Percentiles rank a stretch among this genome's conserved stretches.
Conservation (phyloP, 2,888 invertebrate genomes). For the Prosapia bicincta region DNA sequence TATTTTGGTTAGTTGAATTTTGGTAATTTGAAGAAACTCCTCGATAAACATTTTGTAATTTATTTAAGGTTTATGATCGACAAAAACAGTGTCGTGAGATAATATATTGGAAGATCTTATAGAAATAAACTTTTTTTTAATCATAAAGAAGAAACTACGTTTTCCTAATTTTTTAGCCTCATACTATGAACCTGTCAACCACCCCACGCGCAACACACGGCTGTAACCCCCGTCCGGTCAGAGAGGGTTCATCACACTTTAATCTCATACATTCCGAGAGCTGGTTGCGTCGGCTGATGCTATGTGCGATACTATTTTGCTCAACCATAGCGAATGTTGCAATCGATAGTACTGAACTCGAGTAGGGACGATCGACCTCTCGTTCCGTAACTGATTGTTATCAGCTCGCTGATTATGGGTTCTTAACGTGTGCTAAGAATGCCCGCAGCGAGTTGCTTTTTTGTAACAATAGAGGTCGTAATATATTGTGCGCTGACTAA, state of each 20-base stretch:
- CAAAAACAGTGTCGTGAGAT: too few species aligned
- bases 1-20: too few species aligned
- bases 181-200: too few species aligned
- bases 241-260: neutral
- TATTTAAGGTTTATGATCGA: too few species aligned
- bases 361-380: neutral
- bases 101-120: too few species aligned
- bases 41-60: too few species aligned
- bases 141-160: too few species aligned
- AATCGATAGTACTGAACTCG: slow-evolving; percentile 2
- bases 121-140: too few species aligned
- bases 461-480: neutral
- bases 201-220: too few species aligned
- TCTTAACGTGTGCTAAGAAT: neutral
- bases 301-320: neutral
- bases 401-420: neutral
- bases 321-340: neutral
- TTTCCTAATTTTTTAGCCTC: too few species aligned
- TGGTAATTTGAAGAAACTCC: too few species aligned
- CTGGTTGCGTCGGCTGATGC: neutral
- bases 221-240: too few species aligned
- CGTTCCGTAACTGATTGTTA: neutral
- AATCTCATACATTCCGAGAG: neutral
- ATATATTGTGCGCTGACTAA: neutral
- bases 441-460: neutral